Evolutionary conservation across 64 coral and sea anemone genomes (phyloP), one percentile per base, ranked within the genome.

Genomic region (Astreopora myriophthalma): DNA sequence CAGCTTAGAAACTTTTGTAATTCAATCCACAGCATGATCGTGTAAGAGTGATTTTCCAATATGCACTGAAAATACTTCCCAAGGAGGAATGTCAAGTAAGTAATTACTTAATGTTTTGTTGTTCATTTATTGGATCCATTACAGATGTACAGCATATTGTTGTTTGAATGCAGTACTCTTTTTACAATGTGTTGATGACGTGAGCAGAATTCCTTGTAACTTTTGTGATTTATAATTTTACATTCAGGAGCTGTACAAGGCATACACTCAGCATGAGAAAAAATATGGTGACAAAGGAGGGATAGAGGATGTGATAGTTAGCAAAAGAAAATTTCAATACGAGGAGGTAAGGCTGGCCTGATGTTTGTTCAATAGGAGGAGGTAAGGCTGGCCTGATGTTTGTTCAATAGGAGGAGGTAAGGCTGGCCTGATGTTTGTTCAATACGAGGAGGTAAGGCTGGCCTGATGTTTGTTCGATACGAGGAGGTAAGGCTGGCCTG

Each of bases 231-330:
- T 46, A 46, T 46, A 46, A 46, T 46, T 5, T 11, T 6, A 6
- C 11, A 6, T 46, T 5, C 75, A 98, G 97, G 97, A 99, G 27
- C 71, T 99, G 22, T 99, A 91, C 82, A 99, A 99, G 57, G 85
- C 85, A 57, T 99, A 95, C 76, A 99, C 97, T 22, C 97, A 99
- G 82, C 97, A 99, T 73, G 97, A 99, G 86, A 99, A 99, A 65
- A 95, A 93, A 85, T 99, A 96, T 84, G 97, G 97, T 6, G 97
- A 99, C 82, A 92, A 91, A 52, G 97, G 97, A 17, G 97, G 97
- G 14, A 99, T 99, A 75, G 97, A 99, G 57, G 93, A 99, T 88
- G 97, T 99, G 3, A 99, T 99, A 16, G 97, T 99, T 48, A 96
- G 94, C 69, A 99, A 99, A 46, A 90, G 97, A 71, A 99, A 95